A percentile compares a stretch with the other conserved stretches of the same genome.
Conservation (phyloP, 2,797 vertebrate species). For the Bradypodion pumilum region DNA sequence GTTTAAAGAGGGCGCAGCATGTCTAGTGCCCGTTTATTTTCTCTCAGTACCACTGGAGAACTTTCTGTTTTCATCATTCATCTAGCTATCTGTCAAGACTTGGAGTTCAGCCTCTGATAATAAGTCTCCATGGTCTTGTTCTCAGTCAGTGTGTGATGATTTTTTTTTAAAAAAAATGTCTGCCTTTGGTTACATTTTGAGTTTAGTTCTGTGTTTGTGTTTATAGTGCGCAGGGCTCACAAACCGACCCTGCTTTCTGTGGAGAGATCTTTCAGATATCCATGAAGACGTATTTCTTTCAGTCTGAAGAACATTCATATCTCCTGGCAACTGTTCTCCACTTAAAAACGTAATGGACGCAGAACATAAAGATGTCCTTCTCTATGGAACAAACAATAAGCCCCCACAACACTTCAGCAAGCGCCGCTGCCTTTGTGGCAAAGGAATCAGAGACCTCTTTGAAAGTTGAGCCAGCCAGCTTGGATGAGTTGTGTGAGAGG, state of each 20-base stretch:
- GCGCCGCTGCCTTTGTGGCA: conserved; percentile 49
- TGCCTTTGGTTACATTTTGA: conserved; percentile 44
- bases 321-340: conserved; percentile 17
- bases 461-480: conserved; percentile 43
- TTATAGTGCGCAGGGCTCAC: conserved; percentile 19
- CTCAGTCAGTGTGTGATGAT: conserved; percentile 17
- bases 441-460: conserved; percentile 33
- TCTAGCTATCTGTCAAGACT: conserved; percentile 32
- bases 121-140: conserved; percentile 36
- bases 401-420: conserved; percentile 43
- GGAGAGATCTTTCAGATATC: conserved; percentile 39
- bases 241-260: conserved; percentile 30
- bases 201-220: conserved; percentile 30
- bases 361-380: conserved; percentile 26
- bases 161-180: conserved; percentile 29
- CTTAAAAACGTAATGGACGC: conserved; percentile 28
- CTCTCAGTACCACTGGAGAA: conserved; percentile 43
- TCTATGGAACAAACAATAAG: conserved; percentile 43
- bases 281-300: background rate
- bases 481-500: conserved; percentile 38
- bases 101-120: conserved; percentile 45
- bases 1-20: conserved; percentile 37
- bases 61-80: conserved; percentile 25
- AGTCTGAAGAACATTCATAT: conserved; percentile 17
- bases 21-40: conserved; percentile 42